These are phyloP conservation scores for Natrix natrix DNA, from an alignment of 2,797 vertebrate species.

Conservation along the genomic window DNA sequence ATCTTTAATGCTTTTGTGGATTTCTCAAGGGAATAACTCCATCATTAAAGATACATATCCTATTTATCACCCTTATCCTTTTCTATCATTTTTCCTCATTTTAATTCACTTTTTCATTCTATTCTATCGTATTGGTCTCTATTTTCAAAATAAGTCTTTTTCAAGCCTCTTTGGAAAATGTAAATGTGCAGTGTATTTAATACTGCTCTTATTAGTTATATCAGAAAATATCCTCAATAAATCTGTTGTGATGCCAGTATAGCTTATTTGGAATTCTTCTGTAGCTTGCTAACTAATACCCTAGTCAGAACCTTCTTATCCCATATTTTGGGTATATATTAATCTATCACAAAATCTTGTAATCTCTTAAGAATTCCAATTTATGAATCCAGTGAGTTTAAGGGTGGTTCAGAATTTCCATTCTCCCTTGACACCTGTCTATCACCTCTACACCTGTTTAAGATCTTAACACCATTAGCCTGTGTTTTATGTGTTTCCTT, in stretches of 20 bases:
- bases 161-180: conserved; percentile 60
- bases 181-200: conserved; percentile 57
- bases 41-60: conserved; percentile 46
- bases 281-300: conserved; percentile 58
- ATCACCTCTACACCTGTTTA: background rate
- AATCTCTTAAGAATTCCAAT: conserved; percentile 55
- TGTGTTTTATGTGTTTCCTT: background rate
- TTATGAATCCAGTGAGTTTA: conserved; percentile 25
- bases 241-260: conserved; percentile 49
- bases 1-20: conserved; percentile 47
- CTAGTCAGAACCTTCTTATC: conserved; percentile 57
- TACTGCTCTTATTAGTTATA: conserved; percentile 58
- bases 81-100: conserved; percentile 41
- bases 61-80: conserved; percentile 52
- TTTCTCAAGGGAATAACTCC: conserved; percentile 57
- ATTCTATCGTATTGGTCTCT: conserved; percentile 47
- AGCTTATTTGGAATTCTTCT: conserved; percentile 52
- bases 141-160: conserved; percentile 67
- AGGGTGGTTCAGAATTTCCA: background rate
- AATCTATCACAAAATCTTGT: conserved; percentile 59
- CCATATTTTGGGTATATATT: conserved; percentile 58
- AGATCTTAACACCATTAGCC: background rate
- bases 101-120: conserved; percentile 54
- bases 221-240: conserved; percentile 57
- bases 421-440: background rate